Conservation (phyloP, 1,140 invertebrate species). For the Drosophila guanche region DNA sequence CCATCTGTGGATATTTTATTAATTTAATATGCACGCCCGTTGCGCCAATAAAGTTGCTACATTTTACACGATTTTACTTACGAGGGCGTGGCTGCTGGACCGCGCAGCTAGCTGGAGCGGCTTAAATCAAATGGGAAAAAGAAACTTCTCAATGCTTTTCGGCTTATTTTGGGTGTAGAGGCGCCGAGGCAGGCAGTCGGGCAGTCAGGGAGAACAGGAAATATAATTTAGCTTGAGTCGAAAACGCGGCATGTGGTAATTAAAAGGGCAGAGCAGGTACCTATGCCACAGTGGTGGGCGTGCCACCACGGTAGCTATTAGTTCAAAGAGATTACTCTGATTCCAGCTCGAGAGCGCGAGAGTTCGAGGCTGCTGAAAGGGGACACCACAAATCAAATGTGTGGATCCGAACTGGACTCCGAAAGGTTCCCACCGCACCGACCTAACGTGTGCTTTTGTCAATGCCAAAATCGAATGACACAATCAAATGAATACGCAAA, state of each 20-base stretch:
- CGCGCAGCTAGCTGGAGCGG: constrained; percentile 38
- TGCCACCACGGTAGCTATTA: constrained; percentile 75
- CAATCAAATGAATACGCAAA: constrained; percentile 74
- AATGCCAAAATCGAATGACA: constrained; percentile 67
- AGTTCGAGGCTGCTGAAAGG: constrained; percentile 22
- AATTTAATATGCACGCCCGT: constrained; percentile 79
- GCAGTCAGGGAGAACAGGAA: constrained; percentile 62
- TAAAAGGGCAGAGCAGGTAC: constrained; percentile 79
- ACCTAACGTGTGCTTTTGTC: constrained; percentile 51
- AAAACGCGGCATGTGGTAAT: constrained; percentile 79
- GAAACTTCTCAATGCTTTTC: constrained; percentile 48
- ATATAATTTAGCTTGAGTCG: constrained; percentile 76
- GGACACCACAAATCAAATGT: constrained; percentile 71
- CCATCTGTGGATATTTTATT: constrained; percentile 51
- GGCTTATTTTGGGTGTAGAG: constrained; percentile 30
- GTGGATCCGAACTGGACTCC: constrained; percentile 25
- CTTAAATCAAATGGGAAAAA: constrained; percentile 71
- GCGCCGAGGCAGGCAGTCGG: constrained; percentile 30
- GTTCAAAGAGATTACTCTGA: constrained; percentile 60
- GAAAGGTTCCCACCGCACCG: constrained; percentile 67
- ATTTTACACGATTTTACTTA: constrained; percentile 77
- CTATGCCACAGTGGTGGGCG: constrained; percentile 45
- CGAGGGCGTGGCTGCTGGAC: constrained; percentile 52
- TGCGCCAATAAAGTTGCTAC: constrained; percentile 78
- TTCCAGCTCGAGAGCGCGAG: constrained; percentile 25